Base-by-base conservation (phyloP, 1,140 invertebrate genomes). In the Leptonema lineaticorne region DNA sequence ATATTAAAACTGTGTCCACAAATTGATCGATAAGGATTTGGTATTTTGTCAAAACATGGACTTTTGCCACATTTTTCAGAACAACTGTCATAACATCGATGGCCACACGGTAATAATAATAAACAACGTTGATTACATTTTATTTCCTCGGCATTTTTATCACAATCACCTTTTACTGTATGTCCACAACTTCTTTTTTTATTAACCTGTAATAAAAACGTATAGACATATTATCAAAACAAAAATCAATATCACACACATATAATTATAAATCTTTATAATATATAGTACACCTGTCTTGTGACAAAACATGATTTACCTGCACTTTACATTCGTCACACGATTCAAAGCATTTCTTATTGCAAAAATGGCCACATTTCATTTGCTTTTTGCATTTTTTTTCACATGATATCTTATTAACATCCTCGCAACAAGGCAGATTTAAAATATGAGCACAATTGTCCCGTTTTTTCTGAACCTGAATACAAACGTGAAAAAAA, bases 1-100 rank as follows among this genome's bases (percentile, higher is more conserved):
- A 84, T 74, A 8, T 69, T 63, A 4, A 83, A 76, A 8, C 60
- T 57, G 69, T 85, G 84, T 2, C 80, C 80, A 73, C 84, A 85
- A 5, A 75, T 73, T 4, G 78, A 73, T 7, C 33, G 8, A 45
- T 76, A 72, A n/a, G 66, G 48, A 24, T 45, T 63, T 2, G 73
- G 45, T 0, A 78, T 69, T 6, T 75, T 53, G 37, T 67, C 69
- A 4, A 46, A 73, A 67, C 84, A 85, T 11, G 45, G 63, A 0
- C 16, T 14, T 0, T n/a, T 18, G 22, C 78, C 78, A 57, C 84
- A 86, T 0, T 16, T 20, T 3, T 77, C 72, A 8, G 63, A 72
- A 70, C 84, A 85, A 29, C 53, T 64, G 0, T 72, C 70, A 6
- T 14, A 69, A 73, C 84, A 85, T 0, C 20, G 26, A 73, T 85